Conservation (phyloP, 2,113 vertebrate genomes). For the Fregata magnificens region DNA sequence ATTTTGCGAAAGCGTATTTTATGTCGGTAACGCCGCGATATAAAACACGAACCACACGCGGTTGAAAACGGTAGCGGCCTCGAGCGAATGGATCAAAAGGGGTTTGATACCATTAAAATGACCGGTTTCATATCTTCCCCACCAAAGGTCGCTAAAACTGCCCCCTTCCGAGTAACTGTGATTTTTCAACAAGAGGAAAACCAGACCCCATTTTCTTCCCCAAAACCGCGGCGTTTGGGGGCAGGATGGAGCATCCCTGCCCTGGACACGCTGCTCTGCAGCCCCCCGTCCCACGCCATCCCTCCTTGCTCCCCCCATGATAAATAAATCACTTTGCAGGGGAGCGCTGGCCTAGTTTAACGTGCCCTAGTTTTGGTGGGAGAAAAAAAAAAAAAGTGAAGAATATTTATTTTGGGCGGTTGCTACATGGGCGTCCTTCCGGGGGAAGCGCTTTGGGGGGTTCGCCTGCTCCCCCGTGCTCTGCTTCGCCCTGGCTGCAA, state of each 20-base stretch:
- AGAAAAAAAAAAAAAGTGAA: not conserved
- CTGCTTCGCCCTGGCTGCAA: not conserved
- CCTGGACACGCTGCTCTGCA: not conserved
- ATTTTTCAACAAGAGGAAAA: not conserved
- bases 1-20: accelerated
- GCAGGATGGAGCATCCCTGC: not conserved
- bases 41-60: accelerated
- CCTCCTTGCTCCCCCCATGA: not conserved
- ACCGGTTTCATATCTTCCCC: not conserved
- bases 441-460: not conserved
- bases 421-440: not conserved
- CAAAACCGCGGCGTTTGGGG: accelerated
- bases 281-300: not conserved
- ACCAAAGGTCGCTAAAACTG: not conserved
- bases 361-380: constrained; percentile 17
- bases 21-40: accelerated
- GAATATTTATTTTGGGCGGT: constrained; percentile 38
- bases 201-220: not conserved
- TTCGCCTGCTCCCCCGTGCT: not conserved
- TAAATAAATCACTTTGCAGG: constrained; percentile 39
- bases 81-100: accelerated
- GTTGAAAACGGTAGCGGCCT: not conserved
- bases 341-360: constrained; percentile 53
- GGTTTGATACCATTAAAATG: not conserved
- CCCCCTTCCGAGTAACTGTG: not conserved